phyloP scores from a whole-genome alignment of 2,113 vertebrate species.

The human (Homo sapiens) region DNA sequence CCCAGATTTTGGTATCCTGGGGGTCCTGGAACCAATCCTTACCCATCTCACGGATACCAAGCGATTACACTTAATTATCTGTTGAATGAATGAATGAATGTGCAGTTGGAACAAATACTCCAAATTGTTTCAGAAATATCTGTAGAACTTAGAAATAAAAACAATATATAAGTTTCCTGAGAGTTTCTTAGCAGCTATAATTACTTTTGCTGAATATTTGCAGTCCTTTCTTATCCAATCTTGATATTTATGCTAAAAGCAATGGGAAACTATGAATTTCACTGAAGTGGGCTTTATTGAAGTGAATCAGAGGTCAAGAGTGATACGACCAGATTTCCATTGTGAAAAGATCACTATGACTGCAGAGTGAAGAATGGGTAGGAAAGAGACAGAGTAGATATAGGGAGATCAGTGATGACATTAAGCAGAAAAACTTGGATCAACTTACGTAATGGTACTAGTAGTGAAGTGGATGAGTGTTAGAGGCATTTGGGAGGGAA shows the following conservation, averaged over 20 bases:
- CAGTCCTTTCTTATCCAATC: background rate
- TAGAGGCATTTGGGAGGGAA: background rate
- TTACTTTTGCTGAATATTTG: background rate
- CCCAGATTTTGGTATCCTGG: background rate
- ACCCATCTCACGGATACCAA: background rate
- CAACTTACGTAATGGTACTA: background rate
- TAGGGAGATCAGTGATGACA: background rate
- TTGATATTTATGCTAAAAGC: background rate
- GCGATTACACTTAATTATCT: background rate
- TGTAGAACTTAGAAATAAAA: slow-evolving; percentile 1
- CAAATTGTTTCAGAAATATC: background rate
- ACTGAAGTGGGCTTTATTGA: background rate
- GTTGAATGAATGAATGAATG: slow-evolving; percentile 13
- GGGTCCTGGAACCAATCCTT: background rate
- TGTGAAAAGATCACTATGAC: background rate
- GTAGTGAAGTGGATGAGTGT: background rate
- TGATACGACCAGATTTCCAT: background rate
- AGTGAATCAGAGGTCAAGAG: background rate
- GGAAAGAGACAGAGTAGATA: background rate
- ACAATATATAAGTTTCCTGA: background rate
- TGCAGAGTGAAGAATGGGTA: background rate
- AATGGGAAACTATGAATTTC: background rate
- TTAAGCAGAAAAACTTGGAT: background rate
- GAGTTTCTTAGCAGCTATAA: background rate
- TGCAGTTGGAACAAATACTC: background rate